A percentile compares a stretch with the other conserved stretches of the same genome.
phyloP scores from a whole-genome alignment of 2,113 vertebrate species.

The Morone chrysops region DNA sequence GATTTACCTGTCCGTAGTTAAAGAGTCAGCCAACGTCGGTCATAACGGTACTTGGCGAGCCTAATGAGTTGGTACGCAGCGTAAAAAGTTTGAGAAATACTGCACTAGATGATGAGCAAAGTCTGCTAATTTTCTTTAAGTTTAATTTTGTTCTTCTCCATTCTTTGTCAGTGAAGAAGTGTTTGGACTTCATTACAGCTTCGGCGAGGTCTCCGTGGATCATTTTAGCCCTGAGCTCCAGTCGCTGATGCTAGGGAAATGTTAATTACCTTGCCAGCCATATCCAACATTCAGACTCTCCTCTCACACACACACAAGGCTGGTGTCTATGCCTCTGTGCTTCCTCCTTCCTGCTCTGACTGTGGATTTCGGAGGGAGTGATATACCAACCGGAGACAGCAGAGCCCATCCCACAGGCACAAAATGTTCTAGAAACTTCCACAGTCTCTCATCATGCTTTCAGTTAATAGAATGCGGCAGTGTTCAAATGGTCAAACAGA shows the following conservation, averaged over 20 bases:
- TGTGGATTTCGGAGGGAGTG: conserved; percentile 16
- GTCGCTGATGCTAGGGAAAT: conserved; percentile 59
- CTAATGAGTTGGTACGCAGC: no score
- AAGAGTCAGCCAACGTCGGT: no score
- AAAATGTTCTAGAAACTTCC: conserved; percentile 33
- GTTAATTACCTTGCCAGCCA: conserved; percentile 70
- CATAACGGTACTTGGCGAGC: no score
- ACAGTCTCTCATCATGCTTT: background rate
- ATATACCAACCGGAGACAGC: conserved; percentile 23
- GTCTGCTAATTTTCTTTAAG: conserved; percentile 11
- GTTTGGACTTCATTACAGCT: conserved; percentile 51
- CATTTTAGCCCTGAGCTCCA: conserved; percentile 61
- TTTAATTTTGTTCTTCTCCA: conserved; percentile 11
- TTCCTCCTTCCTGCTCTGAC: conserved; percentile 32
- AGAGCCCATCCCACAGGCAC: conserved; percentile 21
- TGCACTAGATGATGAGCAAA: background rate
- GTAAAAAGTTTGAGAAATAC: no score
- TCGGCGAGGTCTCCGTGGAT: conserved; percentile 48
- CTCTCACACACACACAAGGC: conserved; percentile 11
- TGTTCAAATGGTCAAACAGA: background rate
- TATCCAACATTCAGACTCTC: conserved; percentile 40
- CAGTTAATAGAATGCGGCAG: background rate
- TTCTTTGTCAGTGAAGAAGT: conserved; percentile 27
- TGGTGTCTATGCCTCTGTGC: conserved; percentile 1
- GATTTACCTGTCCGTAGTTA: no score